Evolutionary conservation across 2,888 invertebrate genomes (phyloP), one percentile per base, ranked within the genome.

Genomic region (Macrophya alboannulata): DNA sequence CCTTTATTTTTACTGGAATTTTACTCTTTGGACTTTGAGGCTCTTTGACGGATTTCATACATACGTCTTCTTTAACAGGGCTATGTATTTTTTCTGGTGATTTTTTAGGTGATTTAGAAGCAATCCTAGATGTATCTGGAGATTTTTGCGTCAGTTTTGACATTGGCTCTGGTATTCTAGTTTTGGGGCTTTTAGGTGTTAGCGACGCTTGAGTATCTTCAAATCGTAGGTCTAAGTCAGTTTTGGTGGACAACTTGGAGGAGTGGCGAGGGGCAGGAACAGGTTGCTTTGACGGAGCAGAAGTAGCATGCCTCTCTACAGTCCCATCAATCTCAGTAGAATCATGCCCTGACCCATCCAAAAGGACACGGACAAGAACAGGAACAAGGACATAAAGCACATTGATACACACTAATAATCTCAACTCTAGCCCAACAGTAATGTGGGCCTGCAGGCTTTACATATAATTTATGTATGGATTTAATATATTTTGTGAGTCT

Each of bases 381-480:
- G 93, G 93, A 93, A 91, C 92, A 90, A 93, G 93, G 93, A 93
- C 93, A 93, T 93, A 93, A 93, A 93, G 93, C 93, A 93, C 93
- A 93, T 93, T 93, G 92, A 93, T 93, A 93, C 93, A 93, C 92
- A 93, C 93, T 93, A 92, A 93, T 90, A 90, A 91, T 91, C 88
- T 89, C 88, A 88, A 91, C 90, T 68, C 90, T 92, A 93, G 91
- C 90, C 91, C 92, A 91, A 89, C 90, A 91, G 90, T 81, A 45
- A 88, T 88, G 88, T 90, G 89, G 90, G 90, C 89, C 89, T 90
- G 86, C 89, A 89, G 88, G 89, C 89, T 90, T 87, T 90, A 89
- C 88, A 89, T 79, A 84, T 86, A 84, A 87, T 87, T 87, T 86
- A 88, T 88, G 85, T 85, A 88, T 88, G 86, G 84, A 71, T 86